These are phyloP conservation scores for Andrena bucephala DNA, from an alignment of 2,888 invertebrate species.

Conservation along the genomic window DNA sequence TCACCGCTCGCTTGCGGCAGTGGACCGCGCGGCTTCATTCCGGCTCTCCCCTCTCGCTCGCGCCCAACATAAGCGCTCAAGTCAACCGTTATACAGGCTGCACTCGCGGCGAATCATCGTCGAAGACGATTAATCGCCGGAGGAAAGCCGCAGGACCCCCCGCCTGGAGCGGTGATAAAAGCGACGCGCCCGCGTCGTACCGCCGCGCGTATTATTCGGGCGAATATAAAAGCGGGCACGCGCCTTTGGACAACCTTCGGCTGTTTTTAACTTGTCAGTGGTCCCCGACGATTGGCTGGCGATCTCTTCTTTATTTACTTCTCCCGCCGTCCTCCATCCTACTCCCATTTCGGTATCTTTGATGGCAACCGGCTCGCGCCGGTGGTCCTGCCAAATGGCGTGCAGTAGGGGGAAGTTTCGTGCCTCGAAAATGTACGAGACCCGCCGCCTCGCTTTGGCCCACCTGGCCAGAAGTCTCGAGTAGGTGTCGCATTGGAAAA, in stretches of 20 bases:
- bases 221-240: constrained; percentile 36
- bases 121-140: not conserved
- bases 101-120: constrained; percentile 13
- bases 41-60: constrained; percentile 13
- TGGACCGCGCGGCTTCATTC: constrained; percentile 31
- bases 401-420: not conserved
- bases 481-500: constrained; percentile 25
- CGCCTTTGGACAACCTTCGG: constrained; percentile 69
- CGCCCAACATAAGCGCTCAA: not conserved
- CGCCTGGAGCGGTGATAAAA: not conserved
- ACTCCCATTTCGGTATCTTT: constrained; percentile 6
- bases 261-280: constrained; percentile 76
- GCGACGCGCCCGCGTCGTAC: not conserved
- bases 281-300: constrained; percentile 68
- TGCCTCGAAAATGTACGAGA: not conserved
- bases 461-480: constrained; percentile 11
- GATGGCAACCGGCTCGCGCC: constrained; percentile 20
- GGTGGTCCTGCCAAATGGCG: constrained; percentile 38
- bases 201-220: constrained; percentile 17
- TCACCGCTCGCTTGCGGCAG: constrained; percentile 30
- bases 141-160: constrained; percentile 1
- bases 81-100: not conserved
- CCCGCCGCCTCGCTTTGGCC: not conserved
- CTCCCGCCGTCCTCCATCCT: not conserved
- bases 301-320: constrained; percentile 35